Conservation (phyloP, 2,888 invertebrate species). For the Sinohyriopsis cumingii region DNA sequence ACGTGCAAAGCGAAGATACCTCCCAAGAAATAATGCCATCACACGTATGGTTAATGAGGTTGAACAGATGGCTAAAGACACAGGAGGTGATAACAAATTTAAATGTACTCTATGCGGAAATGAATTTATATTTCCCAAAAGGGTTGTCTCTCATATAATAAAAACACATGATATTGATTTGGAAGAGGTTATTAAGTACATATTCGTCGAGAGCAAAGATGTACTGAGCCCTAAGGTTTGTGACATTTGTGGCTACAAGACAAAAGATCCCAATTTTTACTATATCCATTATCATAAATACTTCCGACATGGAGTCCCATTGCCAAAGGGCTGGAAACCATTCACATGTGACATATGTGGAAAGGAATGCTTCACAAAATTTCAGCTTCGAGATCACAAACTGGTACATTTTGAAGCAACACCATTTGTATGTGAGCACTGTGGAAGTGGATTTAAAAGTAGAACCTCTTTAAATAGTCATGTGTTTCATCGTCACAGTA, state of each 20-base stretch:
- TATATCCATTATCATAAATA: constrained; percentile 65
- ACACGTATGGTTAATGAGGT: constrained; percentile 24
- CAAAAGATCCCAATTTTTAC: constrained; percentile 53
- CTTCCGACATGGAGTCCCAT: constrained; percentile 58
- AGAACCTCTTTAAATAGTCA: constrained; percentile 60
- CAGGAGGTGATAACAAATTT: constrained; percentile 35
- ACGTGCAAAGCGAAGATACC: constrained; percentile 1
- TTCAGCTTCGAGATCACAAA: constrained; percentile 58
- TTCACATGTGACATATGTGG: constrained; percentile 61
- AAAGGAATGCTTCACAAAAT: constrained; percentile 61
- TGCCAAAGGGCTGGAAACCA: constrained; percentile 59
- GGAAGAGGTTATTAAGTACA: constrained; percentile 36
- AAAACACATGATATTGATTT: constrained; percentile 49
- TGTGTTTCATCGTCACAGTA: constrained; percentile 57
- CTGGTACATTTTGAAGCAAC: constrained; percentile 55
- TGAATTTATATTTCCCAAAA: constrained; percentile 54
- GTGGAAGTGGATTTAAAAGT: constrained; percentile 58
- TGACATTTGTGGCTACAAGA: constrained; percentile 62
- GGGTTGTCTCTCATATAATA: constrained; percentile 52
- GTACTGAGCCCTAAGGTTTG: constrained; percentile 43
- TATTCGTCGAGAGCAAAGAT: constrained; percentile 37
- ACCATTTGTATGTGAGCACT: constrained; percentile 59
- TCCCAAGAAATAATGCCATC: constrained; percentile 15
- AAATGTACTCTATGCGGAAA: constrained; percentile 52
- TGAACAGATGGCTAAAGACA: constrained; percentile 26